Base-by-base conservation (phyloP, 2,888 invertebrate species). In the Zygogramma bicolorata region DNA sequence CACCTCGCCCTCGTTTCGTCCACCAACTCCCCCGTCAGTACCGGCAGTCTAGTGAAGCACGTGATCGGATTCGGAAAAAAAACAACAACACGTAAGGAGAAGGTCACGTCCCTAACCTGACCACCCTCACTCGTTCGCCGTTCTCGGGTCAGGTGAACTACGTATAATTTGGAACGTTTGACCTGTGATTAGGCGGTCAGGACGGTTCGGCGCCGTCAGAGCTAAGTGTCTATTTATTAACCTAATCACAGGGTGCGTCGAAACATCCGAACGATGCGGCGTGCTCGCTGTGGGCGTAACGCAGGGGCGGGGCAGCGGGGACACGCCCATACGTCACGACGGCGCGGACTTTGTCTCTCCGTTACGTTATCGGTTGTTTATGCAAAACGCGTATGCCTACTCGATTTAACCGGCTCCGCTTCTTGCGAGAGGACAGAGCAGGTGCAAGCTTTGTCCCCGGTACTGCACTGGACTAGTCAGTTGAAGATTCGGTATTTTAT, bases 221-320 rank as follows among this genome's bases (percentile, higher is more conserved):
- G 81, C 84, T 83, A 84, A 84, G 84, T 84, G 85, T 86, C 85
- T 86, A 86, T 86, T 86, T 86, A 86, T 86, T 86, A 86, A 81
- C 80, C 82, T 86, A 86, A 86, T 86, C 84, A 86, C 85, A 85
- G 86, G 86, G 86, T 86, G 84, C 81, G 78, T 80, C 79, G 80
- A 77, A 74, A 76, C 74, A 74, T 68, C 71, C 61, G 68, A 65
- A 71, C 73, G 73, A 70, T 72, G 70, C 76, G 73, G 70, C 74
- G 72, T 74, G 73, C 75, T 71, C 59, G 74, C 68, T 72, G 74
- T 74, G 75, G 77, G 77, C 84, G 84, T 78, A 80, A 80, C 83
- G 75, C 71, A 75, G 77, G 81, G 84, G 84, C 84, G 84, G 82
- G 76, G 77, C 81, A 74, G 75, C 75, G 79, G 80, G 68, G 80